These are phyloP conservation scores for Sinocyclocheilus grahami DNA, from an alignment of 2,113 vertebrate genomes.

Conservation along the genomic window DNA sequence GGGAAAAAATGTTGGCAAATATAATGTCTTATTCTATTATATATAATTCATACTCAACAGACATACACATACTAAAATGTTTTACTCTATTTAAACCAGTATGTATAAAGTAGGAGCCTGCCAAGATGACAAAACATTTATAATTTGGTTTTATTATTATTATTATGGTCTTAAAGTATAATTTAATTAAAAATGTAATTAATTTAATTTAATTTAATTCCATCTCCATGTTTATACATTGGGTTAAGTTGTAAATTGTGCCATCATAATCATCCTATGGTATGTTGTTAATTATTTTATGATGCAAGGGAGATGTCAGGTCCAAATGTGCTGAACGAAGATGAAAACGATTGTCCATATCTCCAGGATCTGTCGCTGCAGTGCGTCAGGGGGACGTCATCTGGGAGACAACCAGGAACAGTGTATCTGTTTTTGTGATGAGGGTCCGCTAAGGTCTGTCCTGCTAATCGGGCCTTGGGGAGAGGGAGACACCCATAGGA, in stretches of 20 bases:
- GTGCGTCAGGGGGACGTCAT: not conserved
- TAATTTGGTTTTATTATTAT: not conserved
- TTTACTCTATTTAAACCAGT: not conserved
- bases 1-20: not conserved
- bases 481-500: not conserved
- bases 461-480: not conserved
- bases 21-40: too few relatives aligned
- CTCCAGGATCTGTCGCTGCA: not conserved
- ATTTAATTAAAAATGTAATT: not conserved
- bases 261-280: not conserved
- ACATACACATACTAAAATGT: too few relatives aligned
- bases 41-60: too few relatives aligned
- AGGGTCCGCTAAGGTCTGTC: not conserved
- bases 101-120: not conserved
- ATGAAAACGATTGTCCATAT: not conserved
- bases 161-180: not conserved
- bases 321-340: not conserved
- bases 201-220: not conserved
- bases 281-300: not conserved
- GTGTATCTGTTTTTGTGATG: not conserved
- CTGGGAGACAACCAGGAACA: not conserved
- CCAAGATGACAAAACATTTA: not conserved
- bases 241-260: not conserved
- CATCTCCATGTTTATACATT: not conserved
- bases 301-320: not conserved